Evolutionary conservation across 2,113 vertebrate species (phyloP).

Genomic region (Pongo abelii): DNA sequence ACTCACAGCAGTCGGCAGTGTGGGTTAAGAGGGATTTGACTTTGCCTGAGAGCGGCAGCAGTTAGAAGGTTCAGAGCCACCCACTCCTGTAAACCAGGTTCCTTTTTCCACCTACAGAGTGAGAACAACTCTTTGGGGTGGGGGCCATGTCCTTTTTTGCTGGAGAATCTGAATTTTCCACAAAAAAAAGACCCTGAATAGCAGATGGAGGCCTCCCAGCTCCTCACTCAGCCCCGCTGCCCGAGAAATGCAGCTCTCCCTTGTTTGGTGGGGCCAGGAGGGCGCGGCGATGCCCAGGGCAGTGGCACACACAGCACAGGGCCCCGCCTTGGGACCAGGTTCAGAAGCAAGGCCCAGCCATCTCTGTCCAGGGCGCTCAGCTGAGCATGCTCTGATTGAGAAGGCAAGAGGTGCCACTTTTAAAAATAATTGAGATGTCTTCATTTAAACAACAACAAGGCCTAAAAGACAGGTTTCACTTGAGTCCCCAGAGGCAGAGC

Average conservation of each 20-base stretch:
- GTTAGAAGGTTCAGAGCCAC: no score
- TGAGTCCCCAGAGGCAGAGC: neutral
- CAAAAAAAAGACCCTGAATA: neutral
- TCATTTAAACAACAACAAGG: neutral
- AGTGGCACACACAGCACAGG: neutral
- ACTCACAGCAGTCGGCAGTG: neutral
- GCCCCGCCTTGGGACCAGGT: no score
- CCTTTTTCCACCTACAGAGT: neutral
- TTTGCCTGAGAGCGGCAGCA: no score
- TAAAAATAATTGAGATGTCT: neutral
- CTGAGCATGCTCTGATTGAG: neutral
- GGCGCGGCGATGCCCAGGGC: neutral
- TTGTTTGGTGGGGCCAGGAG: rapidly evolving
- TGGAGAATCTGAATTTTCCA: neutral
- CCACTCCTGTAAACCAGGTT: no score
- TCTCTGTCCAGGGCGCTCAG: rapidly evolving
- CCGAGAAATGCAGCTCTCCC: neutral
- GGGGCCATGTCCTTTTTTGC: neutral
- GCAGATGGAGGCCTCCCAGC: neutral
- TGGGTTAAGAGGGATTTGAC: no score
- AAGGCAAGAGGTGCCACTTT: neutral
- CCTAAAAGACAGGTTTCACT: neutral
- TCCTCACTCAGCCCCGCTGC: neutral
- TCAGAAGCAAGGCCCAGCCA: neutral
- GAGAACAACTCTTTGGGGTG: no score